phyloP scores from a whole-genome alignment of 2,797 vertebrate genomes.

The Acanthurus leucopareius region DNA sequence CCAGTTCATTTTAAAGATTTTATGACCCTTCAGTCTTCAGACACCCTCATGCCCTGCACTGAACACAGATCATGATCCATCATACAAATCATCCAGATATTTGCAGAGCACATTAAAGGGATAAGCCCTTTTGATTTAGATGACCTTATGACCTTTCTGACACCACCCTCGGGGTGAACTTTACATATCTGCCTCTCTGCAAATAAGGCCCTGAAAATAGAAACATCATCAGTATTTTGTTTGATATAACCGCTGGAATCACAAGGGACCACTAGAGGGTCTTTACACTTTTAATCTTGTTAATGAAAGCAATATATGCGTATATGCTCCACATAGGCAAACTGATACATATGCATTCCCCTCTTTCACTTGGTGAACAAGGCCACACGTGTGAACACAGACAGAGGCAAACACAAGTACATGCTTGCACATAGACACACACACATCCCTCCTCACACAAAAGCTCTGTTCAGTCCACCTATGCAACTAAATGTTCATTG shows the following conservation, averaged over 20 bases:
- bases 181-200: background rate
- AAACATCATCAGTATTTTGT: slow-evolving; percentile 17
- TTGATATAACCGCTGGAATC: slow-evolving; percentile 8
- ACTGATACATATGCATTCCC: slow-evolving; percentile 17
- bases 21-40: background rate
- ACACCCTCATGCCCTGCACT: background rate
- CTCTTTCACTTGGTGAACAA: slow-evolving; percentile 1
- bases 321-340: background rate
- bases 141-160: slow-evolving; percentile 19
- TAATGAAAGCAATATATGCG: slow-evolving; percentile 23
- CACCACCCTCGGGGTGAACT: slow-evolving; percentile 2
- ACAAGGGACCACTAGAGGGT: slow-evolving; percentile 23
- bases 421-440: background rate
- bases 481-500: background rate
- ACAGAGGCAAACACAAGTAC: background rate
- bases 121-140: slow-evolving; percentile 17
- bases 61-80: slow-evolving; percentile 13
- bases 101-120: slow-evolving; percentile 1
- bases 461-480: slow-evolving; percentile 27
- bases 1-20: background rate
- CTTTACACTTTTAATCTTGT: slow-evolving; percentile 8
- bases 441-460: slow-evolving; percentile 39
- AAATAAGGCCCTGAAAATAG: slow-evolving; percentile 4
- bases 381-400: background rate
- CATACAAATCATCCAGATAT: background rate